Evolutionary conservation across 2,888 invertebrate species (phyloP).

Genomic region (Hyposoter dolosus): DNA sequence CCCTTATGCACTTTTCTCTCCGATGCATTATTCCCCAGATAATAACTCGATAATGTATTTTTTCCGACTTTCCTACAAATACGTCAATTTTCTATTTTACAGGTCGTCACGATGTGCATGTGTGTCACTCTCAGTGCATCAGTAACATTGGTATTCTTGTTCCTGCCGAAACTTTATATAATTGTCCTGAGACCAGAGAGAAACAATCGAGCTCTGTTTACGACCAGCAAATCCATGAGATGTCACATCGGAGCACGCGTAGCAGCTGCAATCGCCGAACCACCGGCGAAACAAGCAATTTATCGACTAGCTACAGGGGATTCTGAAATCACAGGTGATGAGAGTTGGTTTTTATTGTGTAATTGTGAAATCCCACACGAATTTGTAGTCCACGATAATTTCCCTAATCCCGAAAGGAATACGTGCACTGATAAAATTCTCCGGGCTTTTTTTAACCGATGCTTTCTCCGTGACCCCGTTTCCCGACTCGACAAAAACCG

Average conservation of each 20-base stretch:
- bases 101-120: slow-evolving; percentile 86
- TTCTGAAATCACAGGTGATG: slow-evolving; percentile 66
- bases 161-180: slow-evolving; percentile 92
- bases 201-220: slow-evolving; percentile 91
- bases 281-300: slow-evolving; percentile 73
- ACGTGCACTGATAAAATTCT: slow-evolving; percentile 52
- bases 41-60: background rate
- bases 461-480: slow-evolving; percentile 28
- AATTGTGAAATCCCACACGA: slow-evolving; percentile 10
- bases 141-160: slow-evolving; percentile 90
- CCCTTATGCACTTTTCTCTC: background rate
- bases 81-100: background rate
- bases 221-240: slow-evolving; percentile 87
- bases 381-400: slow-evolving; percentile 9
- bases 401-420: slow-evolving; percentile 33
- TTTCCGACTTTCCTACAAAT: background rate
- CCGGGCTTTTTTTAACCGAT: background rate
- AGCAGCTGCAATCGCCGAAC: slow-evolving; percentile 82
- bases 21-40: background rate
- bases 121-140: slow-evolving; percentile 91
- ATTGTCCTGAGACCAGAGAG: slow-evolving; percentile 91
- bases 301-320: slow-evolving; percentile 73
- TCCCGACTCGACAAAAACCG: slow-evolving; percentile 38
- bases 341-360: background rate
- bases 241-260: slow-evolving; percentile 87